Base-by-base conservation (phyloP, 2,113 vertebrate species). In the Anser brachyrhynchus region DNA sequence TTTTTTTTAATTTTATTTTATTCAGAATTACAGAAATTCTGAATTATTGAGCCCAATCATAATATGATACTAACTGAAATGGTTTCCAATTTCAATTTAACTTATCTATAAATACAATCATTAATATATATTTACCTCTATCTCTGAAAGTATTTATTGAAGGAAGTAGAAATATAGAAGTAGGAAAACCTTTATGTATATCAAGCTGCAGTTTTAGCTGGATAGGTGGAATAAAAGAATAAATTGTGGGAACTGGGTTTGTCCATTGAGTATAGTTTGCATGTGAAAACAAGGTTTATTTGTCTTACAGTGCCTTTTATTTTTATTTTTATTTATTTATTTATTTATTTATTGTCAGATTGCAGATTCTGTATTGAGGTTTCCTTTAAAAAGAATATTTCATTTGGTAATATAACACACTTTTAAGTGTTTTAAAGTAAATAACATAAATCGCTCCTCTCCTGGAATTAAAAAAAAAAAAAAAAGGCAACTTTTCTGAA, bases 331-430 rank as follows among this genome's bases (percentile, higher is more conserved):
- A 39, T 39, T 37, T 37, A 37, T 37, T 37, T 37, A 37, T 39
- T 39, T 52, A 75, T 62, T 39, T 62, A 5, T 13, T 35, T 77
- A 72, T 67, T 54, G 14, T 35, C 26, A 43, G 2, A 11, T 79
- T 82, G 39, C 41, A 88, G 29, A 71, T 1, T 9, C 10, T 59
- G 28, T 18, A 41, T 10, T 13, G 6, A 22, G 11, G 4, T 31
- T 49, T 17, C 10, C 28, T 70, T 82, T 51, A 58, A 25, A 61
- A 94, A 43, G 13, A 82, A 31, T 46, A 8, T 2, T 61, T 66
- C 6, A 62, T 2, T 1, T 58, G 4, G 3, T 28, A 33, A 33
- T 1, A 61, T 7, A 16, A 2, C 0, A 11, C 0, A 2, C 15
- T 41, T 59, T 69, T 84, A 61, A 76, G 33, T 39, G 13, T 1